Conservation (phyloP, 2,888 invertebrate species). For the Agrochola lychnidis region DNA sequence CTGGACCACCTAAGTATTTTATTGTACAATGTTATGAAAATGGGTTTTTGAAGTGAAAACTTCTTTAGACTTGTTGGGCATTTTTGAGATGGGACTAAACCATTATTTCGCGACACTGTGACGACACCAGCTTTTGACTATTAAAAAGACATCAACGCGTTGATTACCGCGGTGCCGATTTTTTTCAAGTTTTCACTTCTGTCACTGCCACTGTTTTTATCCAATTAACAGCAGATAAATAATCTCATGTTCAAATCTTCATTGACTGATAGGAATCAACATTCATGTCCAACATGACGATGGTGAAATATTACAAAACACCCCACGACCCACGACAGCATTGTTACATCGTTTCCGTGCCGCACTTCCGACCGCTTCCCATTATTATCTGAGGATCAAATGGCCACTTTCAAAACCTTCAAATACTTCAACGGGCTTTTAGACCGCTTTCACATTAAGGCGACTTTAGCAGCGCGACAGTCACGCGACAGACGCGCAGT, state of each 20-base stretch:
- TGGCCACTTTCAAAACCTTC: conserved; percentile 32
- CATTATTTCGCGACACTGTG: too few relatives aligned
- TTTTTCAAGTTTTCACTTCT: too few relatives aligned
- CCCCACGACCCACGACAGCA: conserved; percentile 15
- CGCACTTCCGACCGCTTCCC: conserved; percentile 43
- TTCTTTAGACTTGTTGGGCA: too few relatives aligned
- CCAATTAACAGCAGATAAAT: background rate
- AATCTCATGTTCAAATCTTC: background rate
- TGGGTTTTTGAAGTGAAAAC: background rate
- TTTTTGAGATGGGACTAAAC: too few relatives aligned
- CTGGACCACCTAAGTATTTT: background rate
- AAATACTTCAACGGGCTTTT: conserved; percentile 28
- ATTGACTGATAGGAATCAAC: background rate
- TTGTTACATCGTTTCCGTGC: conserved; percentile 48
- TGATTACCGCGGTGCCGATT: too few relatives aligned
- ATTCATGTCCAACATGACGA: conserved; percentile 13
- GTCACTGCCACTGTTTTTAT: too few relatives aligned
- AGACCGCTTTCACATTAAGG: too few relatives aligned
- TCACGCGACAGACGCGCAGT: too few relatives aligned
- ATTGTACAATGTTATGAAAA: background rate
- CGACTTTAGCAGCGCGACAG: too few relatives aligned
- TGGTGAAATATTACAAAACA: conserved; percentile 45
- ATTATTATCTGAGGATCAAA: conserved; percentile 54
- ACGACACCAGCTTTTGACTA: too few relatives aligned
- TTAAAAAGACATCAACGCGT: too few relatives aligned